These are phyloP conservation scores for Fistularia tabacaria DNA, from an alignment of 2,797 vertebrate species.

Conservation along the genomic window DNA sequence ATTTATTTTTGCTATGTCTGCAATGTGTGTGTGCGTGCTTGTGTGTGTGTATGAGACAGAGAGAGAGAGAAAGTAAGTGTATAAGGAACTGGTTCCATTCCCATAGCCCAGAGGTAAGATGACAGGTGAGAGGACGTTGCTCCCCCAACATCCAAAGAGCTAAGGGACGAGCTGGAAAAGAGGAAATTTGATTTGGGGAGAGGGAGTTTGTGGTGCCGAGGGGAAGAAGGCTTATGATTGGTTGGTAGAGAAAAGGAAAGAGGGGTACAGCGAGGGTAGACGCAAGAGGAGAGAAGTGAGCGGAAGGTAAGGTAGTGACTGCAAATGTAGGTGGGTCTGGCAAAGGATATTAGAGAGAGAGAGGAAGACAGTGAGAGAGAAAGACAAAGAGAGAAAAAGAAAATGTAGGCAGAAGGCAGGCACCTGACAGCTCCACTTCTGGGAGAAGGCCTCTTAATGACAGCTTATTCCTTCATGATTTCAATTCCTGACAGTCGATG, in stretches of 20 bases:
- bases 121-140: constrained; percentile 80
- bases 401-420: constrained; percentile 62
- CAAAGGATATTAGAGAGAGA: constrained; percentile 38
- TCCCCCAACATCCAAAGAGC: constrained; percentile 46
- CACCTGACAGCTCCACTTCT: constrained; percentile 87
- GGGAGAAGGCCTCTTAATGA: constrained; percentile 89
- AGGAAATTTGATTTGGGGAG: constrained; percentile 41
- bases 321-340: constrained; percentile 70
- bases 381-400: constrained; percentile 38
- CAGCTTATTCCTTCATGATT: constrained; percentile 98
- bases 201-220: not conserved
- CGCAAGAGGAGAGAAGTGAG: constrained; percentile 60
- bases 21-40: constrained; percentile 28
- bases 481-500: constrained; percentile 94
- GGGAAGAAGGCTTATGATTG: constrained; percentile 50
- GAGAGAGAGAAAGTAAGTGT: constrained; percentile 4
- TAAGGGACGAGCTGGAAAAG: constrained; percentile 32
- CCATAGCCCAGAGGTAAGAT: constrained; percentile 72
- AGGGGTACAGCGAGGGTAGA: constrained; percentile 50
- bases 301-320: constrained; percentile 65
- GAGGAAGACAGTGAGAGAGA: constrained; percentile 41
- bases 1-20: constrained; percentile 31
- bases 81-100: constrained; percentile 73
- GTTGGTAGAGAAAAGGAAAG: constrained; percentile 54
- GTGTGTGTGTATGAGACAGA: constrained; percentile 5